Percentiles rank a stretch among this genome's conserved stretches.
Evolutionary conservation across 2,888 invertebrate genomes (phyloP).

Genomic region (Cataglyphis rosenhaueri): DNA sequence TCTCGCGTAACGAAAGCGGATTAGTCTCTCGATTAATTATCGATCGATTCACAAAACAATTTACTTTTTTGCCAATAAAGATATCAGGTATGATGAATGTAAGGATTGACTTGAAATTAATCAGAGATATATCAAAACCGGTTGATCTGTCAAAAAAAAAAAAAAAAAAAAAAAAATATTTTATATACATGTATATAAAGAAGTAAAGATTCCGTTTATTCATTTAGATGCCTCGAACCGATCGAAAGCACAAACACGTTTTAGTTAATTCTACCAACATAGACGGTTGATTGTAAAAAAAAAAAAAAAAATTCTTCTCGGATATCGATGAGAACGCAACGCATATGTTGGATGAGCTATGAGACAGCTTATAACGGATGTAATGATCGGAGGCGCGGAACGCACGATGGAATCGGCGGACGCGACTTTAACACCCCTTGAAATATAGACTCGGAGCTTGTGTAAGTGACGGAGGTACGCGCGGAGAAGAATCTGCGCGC

Average conservation of each 20-base stretch:
- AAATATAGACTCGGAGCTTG: conserved; percentile 69
- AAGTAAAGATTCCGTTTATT: not conserved
- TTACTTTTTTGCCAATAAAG: not conserved
- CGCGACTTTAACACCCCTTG: conserved; percentile 69
- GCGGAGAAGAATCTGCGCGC: not conserved
- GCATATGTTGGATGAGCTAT: conserved; percentile 64
- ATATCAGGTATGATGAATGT: not conserved
- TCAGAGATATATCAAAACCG: not conserved
- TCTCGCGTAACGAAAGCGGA: conserved; percentile 26
- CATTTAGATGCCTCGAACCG: not conserved
- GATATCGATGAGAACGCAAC: conserved; percentile 5
- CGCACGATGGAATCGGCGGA: conserved; percentile 63
- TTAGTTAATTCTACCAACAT: conserved; percentile 39
- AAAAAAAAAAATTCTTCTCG: conserved; percentile 5
- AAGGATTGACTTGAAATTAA: not conserved
- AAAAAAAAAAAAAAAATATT: not conserved
- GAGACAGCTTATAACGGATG: conserved; percentile 71
- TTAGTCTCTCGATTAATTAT: conserved; percentile 51
- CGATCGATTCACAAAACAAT: conserved; percentile 31
- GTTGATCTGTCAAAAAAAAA: not conserved
- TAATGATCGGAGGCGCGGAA: conserved; percentile 65
- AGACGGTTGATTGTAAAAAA: conserved; percentile 45
- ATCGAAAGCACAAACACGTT: conserved; percentile 13
- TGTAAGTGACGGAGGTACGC: conserved; percentile 66
- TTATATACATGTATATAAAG: not conserved